These are phyloP conservation scores for Neomonachus schauinslandi DNA, from an alignment of 2,113 vertebrate species.

Conservation along the genomic window DNA sequence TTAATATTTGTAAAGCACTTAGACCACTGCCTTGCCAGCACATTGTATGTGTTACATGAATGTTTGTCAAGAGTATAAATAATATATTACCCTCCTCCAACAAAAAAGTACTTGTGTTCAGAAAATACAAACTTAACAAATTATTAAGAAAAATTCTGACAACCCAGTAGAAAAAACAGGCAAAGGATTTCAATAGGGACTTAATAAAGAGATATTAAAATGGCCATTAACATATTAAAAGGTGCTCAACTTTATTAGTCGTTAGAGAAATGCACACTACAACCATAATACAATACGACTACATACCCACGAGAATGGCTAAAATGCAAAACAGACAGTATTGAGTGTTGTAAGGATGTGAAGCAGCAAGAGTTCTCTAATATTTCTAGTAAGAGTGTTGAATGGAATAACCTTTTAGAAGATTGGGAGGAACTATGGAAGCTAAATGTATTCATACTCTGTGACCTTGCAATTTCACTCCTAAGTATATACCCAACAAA, in stretches of 20 bases:
- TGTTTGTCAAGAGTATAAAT: background rate
- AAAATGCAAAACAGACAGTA: background rate
- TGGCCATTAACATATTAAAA: slow-evolving; percentile 24
- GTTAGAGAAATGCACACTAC: background rate
- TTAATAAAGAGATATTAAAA: background rate
- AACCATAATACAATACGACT: background rate
- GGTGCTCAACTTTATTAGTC: background rate
- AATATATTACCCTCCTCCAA: background rate
- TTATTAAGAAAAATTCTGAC: background rate
- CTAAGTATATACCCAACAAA: background rate
- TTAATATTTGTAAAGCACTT: background rate
- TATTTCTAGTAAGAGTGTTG: background rate
- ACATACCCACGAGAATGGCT: background rate
- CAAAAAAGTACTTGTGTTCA: background rate
- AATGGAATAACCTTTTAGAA: background rate
- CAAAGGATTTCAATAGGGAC: background rate
- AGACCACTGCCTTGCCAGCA: background rate
- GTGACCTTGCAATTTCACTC: background rate
- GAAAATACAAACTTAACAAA: background rate
- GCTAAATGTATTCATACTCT: background rate
- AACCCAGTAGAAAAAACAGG: background rate
- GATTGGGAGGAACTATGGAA: background rate
- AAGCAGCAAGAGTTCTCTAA: background rate
- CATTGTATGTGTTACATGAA: background rate
- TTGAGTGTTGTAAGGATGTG: background rate